Conservation (phyloP, 1,140 invertebrate species). For the Archegozetes longisetosus region DNA sequence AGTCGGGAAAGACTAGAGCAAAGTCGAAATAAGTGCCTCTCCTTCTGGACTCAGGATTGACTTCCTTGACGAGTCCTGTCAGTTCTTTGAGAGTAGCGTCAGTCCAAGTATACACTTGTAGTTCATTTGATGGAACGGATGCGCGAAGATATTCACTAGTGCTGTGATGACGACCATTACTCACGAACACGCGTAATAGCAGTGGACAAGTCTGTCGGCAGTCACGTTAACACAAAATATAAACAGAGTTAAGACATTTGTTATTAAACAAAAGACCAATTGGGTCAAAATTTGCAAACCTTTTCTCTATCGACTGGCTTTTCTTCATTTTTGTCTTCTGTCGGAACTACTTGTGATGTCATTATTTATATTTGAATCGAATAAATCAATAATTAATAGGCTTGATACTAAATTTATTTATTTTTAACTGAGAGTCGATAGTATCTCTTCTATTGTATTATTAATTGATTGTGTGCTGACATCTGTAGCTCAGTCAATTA, state of each 20-base stretch:
- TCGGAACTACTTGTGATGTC: background rate
- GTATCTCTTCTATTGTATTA: too few species aligned
- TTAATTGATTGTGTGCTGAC: too few species aligned
- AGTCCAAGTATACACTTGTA: constrained; percentile 40
- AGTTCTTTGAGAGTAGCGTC: constrained; percentile 94
- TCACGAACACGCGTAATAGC: constrained; percentile 81
- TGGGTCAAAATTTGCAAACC: background rate
- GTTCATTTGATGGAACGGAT: constrained; percentile 71
- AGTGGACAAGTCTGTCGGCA: constrained; percentile 72
- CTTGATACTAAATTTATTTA: too few species aligned
- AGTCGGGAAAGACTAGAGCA: constrained; percentile 80
- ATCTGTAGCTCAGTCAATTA: too few species aligned
- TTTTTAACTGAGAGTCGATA: too few species aligned
- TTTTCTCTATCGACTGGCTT: background rate
- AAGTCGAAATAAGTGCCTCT: constrained; percentile 98
- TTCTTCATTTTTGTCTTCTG: background rate
- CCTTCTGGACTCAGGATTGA: constrained; percentile 83
- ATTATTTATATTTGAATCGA: too few species aligned
- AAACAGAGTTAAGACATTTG: background rate
- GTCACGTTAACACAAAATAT: too few species aligned
- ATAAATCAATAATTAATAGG: too few species aligned
- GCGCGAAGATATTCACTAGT: constrained; percentile 77
- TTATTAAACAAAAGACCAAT: background rate
- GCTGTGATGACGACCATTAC: constrained; percentile 65
- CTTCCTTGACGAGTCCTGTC: constrained; percentile 87